These are phyloP conservation scores for Panurus biarmicus DNA, from an alignment of 2,113 vertebrate species.

Conservation along the genomic window DNA sequence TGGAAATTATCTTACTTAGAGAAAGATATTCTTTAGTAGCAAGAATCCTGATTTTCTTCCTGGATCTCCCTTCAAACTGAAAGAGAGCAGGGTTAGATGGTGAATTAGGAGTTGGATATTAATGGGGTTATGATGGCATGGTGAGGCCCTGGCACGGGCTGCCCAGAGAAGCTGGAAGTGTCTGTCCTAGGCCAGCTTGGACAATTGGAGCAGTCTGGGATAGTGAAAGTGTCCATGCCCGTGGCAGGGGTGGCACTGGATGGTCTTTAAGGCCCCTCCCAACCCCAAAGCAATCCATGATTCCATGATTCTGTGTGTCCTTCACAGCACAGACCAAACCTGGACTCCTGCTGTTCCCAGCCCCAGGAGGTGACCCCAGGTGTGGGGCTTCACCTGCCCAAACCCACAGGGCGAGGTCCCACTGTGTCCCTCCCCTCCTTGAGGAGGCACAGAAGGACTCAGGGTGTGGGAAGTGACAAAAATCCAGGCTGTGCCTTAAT, in stretches of 20 bases:
- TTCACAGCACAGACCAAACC: neutral
- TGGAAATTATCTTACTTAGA: neutral
- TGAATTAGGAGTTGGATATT: neutral
- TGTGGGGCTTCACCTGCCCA: neutral
- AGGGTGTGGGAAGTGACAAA: neutral
- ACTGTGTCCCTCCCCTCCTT: rapidly evolving
- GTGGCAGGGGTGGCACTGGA: neutral
- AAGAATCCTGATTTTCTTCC: neutral
- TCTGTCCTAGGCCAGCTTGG: neutral
- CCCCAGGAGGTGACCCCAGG: neutral
- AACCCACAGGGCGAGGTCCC: neutral
- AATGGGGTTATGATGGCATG: neutral
- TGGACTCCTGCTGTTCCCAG: neutral
- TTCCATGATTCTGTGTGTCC: neutral
- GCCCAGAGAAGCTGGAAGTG: neutral
- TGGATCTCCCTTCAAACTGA: neutral
- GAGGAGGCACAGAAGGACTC: neutral
- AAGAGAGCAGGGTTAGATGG: neutral
- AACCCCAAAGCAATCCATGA: neutral
- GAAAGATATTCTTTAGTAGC: neutral
- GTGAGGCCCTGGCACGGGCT: neutral
- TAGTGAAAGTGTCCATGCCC: neutral
- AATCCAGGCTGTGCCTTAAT: neutral
- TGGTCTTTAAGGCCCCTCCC: neutral
- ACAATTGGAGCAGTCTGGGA: neutral